These are phyloP conservation scores for Rhinichthys klamathensis DNA, from an alignment of 2,113 vertebrate genomes.

Conservation along the genomic window DNA sequence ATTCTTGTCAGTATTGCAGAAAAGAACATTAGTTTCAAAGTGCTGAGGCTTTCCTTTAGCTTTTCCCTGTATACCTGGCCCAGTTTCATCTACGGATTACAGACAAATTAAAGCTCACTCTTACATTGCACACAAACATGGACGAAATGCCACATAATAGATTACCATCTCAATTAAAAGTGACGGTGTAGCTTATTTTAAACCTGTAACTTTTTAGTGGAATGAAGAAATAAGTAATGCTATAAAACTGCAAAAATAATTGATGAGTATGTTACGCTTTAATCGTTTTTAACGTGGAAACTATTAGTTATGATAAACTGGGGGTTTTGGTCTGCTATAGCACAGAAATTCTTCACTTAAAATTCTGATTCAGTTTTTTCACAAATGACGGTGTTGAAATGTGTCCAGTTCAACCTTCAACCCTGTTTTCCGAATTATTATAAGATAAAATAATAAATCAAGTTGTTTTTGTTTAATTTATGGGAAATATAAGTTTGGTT, in stretches of 20 bases:
- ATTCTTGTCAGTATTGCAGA: neutral
- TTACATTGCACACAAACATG: conserved; percentile 25
- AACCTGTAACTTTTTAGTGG: neutral
- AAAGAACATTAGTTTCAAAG: conserved; percentile 27
- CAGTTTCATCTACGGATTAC: conserved; percentile 52
- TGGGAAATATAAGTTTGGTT: neutral
- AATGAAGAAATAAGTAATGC: neutral
- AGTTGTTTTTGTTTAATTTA: neutral
- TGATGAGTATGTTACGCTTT: neutral
- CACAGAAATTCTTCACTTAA: neutral
- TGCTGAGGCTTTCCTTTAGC: neutral
- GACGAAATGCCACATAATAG: conserved; percentile 38
- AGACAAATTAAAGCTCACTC: conserved; percentile 47
- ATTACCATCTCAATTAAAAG: conserved; percentile 38
- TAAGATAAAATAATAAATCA: neutral
- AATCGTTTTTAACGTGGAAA: too few species aligned
- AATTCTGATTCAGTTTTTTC: neutral
- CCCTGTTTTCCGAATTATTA: neutral
- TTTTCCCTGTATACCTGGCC: conserved; percentile 58
- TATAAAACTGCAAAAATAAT: neutral
- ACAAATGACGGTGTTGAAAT: neutral
- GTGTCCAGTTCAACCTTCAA: neutral
- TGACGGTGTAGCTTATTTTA: conserved; percentile 20
- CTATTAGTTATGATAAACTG: too few species aligned
- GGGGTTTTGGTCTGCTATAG: neutral